Conservation (phyloP, 2,113 vertebrate species). For the Eretmochelys imbricata region DNA sequence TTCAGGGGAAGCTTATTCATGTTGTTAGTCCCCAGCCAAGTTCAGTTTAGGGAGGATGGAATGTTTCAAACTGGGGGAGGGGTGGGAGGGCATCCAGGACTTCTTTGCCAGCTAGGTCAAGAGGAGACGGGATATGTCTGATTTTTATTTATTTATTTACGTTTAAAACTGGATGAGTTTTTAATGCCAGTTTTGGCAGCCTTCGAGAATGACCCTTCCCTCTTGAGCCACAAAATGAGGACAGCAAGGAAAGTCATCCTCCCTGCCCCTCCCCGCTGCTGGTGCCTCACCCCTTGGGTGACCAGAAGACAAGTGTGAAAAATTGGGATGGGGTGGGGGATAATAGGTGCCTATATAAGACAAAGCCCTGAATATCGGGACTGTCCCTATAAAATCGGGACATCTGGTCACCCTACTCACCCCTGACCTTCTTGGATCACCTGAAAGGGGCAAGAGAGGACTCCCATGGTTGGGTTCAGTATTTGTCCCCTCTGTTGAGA, state of each 20-base stretch:
- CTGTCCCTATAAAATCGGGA: too few relatives aligned
- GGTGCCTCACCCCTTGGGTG: background rate
- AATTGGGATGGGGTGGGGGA: too few relatives aligned
- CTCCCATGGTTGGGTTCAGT: background rate
- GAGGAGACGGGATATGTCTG: background rate
- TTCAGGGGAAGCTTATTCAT: constrained; percentile 66
- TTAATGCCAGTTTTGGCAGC: background rate
- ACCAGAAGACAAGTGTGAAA: too few relatives aligned
- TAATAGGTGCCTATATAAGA: too few relatives aligned
- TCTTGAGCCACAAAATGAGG: background rate
- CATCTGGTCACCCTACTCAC: too few relatives aligned
- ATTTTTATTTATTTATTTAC: background rate
- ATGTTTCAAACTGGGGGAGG: background rate
- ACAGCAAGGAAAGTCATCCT: background rate
- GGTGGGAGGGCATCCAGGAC: background rate
- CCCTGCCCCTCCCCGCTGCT: rapidly evolving
- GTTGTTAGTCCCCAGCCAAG: constrained; percentile 65
- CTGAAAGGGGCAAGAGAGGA: background rate
- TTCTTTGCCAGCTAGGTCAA: background rate
- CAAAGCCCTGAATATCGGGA: too few relatives aligned
- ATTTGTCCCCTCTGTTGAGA: background rate
- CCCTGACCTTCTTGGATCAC: background rate
- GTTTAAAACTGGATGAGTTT: background rate
- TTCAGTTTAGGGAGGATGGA: constrained; percentile 55
- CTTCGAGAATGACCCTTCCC: background rate